phyloP scores from a whole-genome alignment of 1,140 invertebrate genomes.

The Brachionus rotundiformis region DNA sequence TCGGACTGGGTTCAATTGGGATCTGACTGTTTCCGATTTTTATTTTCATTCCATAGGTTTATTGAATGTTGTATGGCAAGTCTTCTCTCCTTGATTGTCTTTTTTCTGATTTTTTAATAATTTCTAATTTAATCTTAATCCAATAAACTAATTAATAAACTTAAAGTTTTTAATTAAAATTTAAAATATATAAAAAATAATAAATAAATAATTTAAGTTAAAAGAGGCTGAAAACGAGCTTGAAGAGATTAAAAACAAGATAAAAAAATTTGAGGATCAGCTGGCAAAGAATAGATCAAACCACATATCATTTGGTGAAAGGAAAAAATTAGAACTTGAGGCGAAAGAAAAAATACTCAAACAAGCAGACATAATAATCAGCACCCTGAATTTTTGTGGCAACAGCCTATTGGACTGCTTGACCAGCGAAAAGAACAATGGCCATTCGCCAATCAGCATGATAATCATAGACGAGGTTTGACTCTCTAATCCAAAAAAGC shows the following conservation, averaged over 20 bases:
- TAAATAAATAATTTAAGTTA: too few species aligned
- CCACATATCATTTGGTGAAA: background rate
- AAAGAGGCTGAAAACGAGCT: constrained; percentile 10
- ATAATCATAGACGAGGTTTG: constrained; percentile 15
- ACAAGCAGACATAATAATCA: constrained; percentile 19
- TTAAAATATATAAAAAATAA: too few species aligned
- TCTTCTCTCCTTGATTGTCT: too few species aligned
- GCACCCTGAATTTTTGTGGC: constrained; percentile 6
- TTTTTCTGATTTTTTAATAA: too few species aligned
- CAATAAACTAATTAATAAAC: too few species aligned
- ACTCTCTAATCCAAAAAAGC: too few species aligned
- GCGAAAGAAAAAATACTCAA: constrained; percentile 1
- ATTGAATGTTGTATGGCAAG: too few species aligned
- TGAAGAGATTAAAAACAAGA: constrained; percentile 15
- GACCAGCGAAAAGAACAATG: background rate
- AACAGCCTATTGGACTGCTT: constrained; percentile 14
- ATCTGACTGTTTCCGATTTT: too few species aligned
- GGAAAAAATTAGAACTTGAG: constrained; percentile 27
- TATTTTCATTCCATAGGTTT: too few species aligned
- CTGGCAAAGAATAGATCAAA: background rate
- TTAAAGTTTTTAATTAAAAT: too few species aligned
- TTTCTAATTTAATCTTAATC: too few species aligned
- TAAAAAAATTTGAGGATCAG: constrained; percentile 40
- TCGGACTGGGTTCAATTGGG: too few species aligned
- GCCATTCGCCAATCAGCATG: background rate